A percentile compares a stretch with the other conserved stretches of the same genome.
These are phyloP conservation scores for Tragopan temminckii DNA, from an alignment of 2,797 vertebrate species.

Conservation along the genomic window DNA sequence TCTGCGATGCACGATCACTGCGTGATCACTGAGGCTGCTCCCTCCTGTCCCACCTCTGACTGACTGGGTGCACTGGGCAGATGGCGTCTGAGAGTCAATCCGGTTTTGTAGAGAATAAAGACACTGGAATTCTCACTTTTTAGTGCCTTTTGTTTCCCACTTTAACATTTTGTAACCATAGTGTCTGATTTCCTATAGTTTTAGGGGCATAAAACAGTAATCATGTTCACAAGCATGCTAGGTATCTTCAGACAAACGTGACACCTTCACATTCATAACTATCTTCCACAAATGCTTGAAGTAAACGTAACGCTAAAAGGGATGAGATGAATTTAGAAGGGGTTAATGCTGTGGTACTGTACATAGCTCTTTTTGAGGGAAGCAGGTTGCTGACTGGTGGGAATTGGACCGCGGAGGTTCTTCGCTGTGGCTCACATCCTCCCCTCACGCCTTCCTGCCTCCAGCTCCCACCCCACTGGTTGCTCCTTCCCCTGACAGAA, in stretches of 20 bases:
- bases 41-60: not conserved
- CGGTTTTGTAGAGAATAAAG: not conserved
- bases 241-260: not conserved
- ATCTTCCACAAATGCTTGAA: not conserved
- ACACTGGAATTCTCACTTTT: not conserved
- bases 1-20: accelerated
- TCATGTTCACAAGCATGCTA: accelerated
- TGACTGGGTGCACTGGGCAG: not conserved
- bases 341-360: not conserved
- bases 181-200: accelerated
- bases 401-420: not conserved
- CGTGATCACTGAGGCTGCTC: accelerated
- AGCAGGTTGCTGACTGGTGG: not conserved
- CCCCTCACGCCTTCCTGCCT: not conserved
- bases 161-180: accelerated
- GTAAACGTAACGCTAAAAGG: not conserved
- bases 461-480: not conserved
- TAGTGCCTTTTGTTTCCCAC: not conserved
- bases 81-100: not conserved
- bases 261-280: not conserved
- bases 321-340: not conserved
- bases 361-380: accelerated
- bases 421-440: not conserved
- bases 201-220: not conserved
- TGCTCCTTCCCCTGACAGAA: not conserved